Percentiles rank a stretch among this genome's conserved stretches.
phyloP scores from a whole-genome alignment of 2,888 invertebrate species.

The Podotricha telesiphe region DNA sequence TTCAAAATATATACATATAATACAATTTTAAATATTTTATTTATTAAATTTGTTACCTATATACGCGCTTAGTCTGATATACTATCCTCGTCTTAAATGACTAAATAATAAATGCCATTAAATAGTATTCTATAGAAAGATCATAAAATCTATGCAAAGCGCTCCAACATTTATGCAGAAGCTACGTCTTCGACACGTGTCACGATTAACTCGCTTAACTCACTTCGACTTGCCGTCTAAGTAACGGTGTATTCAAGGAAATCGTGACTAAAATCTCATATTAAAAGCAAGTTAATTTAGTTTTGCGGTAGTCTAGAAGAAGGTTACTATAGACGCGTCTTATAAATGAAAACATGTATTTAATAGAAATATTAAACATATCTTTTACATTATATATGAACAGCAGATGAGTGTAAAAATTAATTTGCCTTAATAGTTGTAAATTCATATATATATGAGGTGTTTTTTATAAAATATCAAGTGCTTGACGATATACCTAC shows the following conservation, averaged over 20 bases:
- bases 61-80: neutral
- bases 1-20: no score
- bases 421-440: no score
- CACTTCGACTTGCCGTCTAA: conserved; percentile 55
- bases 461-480: no score
- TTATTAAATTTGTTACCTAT: no score
- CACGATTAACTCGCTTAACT: conserved; percentile 66
- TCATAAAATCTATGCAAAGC: conserved; percentile 40
- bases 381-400: no score
- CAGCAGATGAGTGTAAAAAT: no score
- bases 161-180: conserved; percentile 46
- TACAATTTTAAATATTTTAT: no score
- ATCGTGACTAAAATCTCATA: conserved; percentile 72
- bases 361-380: conserved; percentile 1
- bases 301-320: conserved; percentile 44
- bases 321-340: conserved; percentile 29
- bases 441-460: no score
- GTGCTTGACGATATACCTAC: no score
- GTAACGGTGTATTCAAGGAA: conserved; percentile 58
- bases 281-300: conserved; percentile 61
- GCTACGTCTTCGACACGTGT: conserved; percentile 63
- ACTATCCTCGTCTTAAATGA: neutral
- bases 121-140: conserved; percentile 27
- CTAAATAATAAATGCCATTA: conserved; percentile 15
- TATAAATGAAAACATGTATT: conserved; percentile 24